Conservation (phyloP, 2,113 vertebrate genomes). For the Psephotus haematonotus region DNA sequence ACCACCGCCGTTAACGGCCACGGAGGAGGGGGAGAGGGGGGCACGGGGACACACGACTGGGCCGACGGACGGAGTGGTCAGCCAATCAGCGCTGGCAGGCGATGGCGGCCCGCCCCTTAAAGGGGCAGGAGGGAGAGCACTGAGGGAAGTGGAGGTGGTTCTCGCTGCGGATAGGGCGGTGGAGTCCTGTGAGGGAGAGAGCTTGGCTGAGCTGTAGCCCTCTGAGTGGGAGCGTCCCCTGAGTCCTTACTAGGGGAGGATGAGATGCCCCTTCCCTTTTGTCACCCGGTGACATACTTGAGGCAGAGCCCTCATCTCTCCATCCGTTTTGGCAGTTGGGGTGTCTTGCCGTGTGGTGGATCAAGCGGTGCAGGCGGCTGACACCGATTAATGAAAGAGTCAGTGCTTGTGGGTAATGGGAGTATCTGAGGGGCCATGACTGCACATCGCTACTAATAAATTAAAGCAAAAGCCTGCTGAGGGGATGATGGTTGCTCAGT, state of each 20-base stretch:
- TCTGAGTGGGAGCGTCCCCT: not conserved
- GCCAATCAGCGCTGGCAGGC: not conserved
- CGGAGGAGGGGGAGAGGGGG: too few relatives aligned
- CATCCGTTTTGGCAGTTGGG: not conserved
- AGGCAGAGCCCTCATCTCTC: not conserved
- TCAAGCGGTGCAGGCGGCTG: not conserved
- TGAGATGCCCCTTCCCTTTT: not conserved
- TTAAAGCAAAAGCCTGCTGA: not conserved
- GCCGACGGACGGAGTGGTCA: not conserved
- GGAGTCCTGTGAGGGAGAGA: accelerated
- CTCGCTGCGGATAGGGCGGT: accelerated
- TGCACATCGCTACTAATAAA: not conserved
- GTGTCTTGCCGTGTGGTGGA: not conserved
- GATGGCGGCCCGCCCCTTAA: not conserved
- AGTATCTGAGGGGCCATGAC: not conserved
- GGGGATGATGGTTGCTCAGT: not conserved
- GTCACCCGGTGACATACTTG: not conserved
- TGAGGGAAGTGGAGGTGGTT: accelerated
- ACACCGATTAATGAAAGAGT: not conserved
- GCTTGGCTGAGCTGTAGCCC: not conserved
- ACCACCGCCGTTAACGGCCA: not conserved
- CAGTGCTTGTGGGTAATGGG: too few relatives aligned
- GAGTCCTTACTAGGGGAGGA: accelerated
- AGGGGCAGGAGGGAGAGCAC: not conserved
- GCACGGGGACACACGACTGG: not conserved